Percentiles rank a stretch among this genome's conserved stretches.
These are phyloP conservation scores for Ellobium chinense DNA, from an alignment of 2,888 invertebrate species.

Conservation along the genomic window DNA sequence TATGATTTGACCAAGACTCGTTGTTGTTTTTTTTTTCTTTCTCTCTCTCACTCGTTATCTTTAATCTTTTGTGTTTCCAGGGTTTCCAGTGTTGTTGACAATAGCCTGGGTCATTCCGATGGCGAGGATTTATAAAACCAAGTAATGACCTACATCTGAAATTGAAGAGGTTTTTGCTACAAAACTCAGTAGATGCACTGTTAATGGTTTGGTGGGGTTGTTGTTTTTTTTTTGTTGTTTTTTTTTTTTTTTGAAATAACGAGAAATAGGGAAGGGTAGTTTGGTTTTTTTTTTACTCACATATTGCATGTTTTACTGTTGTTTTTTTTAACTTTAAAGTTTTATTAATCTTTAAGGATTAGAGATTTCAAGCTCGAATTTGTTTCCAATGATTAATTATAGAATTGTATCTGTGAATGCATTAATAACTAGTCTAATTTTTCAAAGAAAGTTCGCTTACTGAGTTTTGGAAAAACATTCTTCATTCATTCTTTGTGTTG, in stretches of 20 bases:
- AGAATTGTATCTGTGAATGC: too few species aligned
- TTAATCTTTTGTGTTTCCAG: slow-evolving; percentile 21
- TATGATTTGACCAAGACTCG: too few species aligned
- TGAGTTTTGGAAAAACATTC: too few species aligned
- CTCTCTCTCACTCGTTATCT: neutral
- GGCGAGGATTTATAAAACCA: slow-evolving; percentile 55
- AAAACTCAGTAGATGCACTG: slow-evolving; percentile 57
- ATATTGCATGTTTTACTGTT: neutral
- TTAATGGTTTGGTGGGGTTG: neutral
- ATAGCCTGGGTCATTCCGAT: slow-evolving; percentile 69
- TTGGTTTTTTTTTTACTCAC: neutral
- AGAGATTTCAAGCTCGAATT: too few species aligned
- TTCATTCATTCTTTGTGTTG: too few species aligned
- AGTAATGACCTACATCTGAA: slow-evolving; percentile 61
- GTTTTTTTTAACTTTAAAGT: neutral
- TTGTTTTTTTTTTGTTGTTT: neutral
- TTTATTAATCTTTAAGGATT: neutral
- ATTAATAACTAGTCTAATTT: too few species aligned
- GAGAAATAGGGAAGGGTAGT: neutral
- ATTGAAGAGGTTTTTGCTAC: too few species aligned
- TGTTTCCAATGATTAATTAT: too few species aligned
- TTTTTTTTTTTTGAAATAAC: neutral
- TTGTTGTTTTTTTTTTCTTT: too few species aligned
- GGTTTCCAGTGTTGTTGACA: slow-evolving; percentile 49
- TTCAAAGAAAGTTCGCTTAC: too few species aligned